Base-by-base conservation (phyloP, 53 echinoderm and acorn worm species). In the Henricia sp. region DNA sequence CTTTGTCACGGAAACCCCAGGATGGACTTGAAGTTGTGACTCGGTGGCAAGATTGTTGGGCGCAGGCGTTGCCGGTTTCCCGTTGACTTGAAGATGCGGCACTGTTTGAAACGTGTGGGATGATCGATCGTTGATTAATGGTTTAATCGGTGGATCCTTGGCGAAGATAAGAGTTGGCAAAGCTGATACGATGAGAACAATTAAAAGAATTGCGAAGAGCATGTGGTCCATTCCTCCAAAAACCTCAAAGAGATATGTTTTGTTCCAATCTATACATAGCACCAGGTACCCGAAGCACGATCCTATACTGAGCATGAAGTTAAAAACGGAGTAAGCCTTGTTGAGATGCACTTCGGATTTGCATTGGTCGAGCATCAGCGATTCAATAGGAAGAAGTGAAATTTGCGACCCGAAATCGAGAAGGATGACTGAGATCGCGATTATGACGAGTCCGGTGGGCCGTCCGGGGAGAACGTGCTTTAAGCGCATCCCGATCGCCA, bases 341-440 rank as follows among this genome's bases (percentile, higher is more conserved):
- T 99, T 99, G 8, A 92, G 91, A 26, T 99, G 92, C 0, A 77
- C 71, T 46, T 95, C 94, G 0, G 84, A 72, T 38, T 85, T 67
- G 50, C 92, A 94, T 8, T 92, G 92, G 52, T 99, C 99, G 11
- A 94, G 94, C 50, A 99, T 74, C 8, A 99, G 74, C 3, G 94
- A 90, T 40, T 99, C 99, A 52, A 99, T 63, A 0, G 99, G 99
- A 28, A 94, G 94, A 57, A 90, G 92, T 16, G 91, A 85, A 16
- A 92, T 62, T 80, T 99, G 99, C 3, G 99, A 88, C 37, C 94
- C 92, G 43, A 99, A 92, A 65, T 99, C 99, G 5, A 99, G 89
- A 23, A 92, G 77, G 39, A 99, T 84, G 24, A 99, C 94, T 11
- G 88, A 72, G 35, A 91, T 74, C 8, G 94, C 88, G 33, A 99